phyloP scores from a whole-genome alignment of 2,113 vertebrate genomes.

The Apus apus region DNA sequence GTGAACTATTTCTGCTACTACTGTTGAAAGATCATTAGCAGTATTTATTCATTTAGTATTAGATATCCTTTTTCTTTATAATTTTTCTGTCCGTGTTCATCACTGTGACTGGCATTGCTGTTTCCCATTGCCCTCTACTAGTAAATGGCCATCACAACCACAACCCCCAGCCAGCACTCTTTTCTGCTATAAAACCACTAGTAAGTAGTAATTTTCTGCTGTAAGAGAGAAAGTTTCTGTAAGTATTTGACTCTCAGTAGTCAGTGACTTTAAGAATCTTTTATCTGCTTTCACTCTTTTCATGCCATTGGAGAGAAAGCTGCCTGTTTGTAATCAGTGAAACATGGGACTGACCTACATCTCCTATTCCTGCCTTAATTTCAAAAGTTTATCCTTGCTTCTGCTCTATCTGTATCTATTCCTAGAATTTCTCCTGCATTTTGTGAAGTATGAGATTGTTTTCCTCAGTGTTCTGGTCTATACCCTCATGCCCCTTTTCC shows the following conservation, averaged over 20 bases:
- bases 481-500: not conserved
- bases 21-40: not conserved
- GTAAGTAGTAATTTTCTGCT: not conserved
- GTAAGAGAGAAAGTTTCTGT: not conserved
- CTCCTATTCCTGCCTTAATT: not conserved
- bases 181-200: not conserved
- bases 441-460: not conserved
- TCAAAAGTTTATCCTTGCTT: not conserved
- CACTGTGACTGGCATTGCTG: not conserved
- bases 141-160: not conserved
- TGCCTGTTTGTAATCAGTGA: not conserved
- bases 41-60: not conserved
- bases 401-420: not conserved
- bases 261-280: not conserved
- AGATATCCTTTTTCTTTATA: not conserved
- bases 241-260: not conserved
- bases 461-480: not conserved
- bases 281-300: not conserved
- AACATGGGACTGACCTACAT: not conserved
- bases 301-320: not conserved
- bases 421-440: not conserved
- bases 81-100: not conserved
- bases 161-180: not conserved
- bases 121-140: not conserved
- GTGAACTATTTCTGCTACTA: not conserved